These are phyloP conservation scores for Podilymbus podiceps DNA, from an alignment of 2,113 vertebrate species.

Conservation along the genomic window DNA sequence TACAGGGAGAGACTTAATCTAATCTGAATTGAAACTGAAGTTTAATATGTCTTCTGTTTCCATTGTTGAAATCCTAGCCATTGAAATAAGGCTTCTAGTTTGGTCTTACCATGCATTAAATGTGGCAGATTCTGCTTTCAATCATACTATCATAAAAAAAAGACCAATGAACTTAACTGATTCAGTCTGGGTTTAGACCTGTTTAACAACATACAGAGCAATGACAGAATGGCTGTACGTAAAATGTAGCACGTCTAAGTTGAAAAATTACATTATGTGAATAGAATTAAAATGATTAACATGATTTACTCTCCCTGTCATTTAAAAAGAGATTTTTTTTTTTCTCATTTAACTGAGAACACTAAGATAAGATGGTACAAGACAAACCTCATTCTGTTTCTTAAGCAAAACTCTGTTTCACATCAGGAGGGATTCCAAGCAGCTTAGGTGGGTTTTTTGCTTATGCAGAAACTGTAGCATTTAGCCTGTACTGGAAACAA, in stretches of 20 bases:
- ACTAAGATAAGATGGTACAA: background rate
- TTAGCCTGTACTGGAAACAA: background rate
- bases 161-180: background rate
- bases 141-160: background rate
- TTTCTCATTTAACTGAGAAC: background rate
- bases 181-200: background rate
- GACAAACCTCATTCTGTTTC: background rate
- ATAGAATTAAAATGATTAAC: background rate
- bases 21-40: background rate
- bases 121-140: background rate
- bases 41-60: background rate
- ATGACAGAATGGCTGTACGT: background rate
- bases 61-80: background rate
- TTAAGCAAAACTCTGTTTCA: background rate
- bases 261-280: background rate
- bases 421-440: background rate
- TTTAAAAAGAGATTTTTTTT: background rate
- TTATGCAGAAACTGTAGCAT: background rate
- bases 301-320: background rate
- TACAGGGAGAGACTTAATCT: background rate
- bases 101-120: background rate
- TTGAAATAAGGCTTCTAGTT: background rate
- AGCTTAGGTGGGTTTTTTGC: background rate
- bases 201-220: background rate
- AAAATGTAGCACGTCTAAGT: background rate